phyloP scores from a whole-genome alignment of 2,113 vertebrate genomes.

The Pteropus alecto region DNA sequence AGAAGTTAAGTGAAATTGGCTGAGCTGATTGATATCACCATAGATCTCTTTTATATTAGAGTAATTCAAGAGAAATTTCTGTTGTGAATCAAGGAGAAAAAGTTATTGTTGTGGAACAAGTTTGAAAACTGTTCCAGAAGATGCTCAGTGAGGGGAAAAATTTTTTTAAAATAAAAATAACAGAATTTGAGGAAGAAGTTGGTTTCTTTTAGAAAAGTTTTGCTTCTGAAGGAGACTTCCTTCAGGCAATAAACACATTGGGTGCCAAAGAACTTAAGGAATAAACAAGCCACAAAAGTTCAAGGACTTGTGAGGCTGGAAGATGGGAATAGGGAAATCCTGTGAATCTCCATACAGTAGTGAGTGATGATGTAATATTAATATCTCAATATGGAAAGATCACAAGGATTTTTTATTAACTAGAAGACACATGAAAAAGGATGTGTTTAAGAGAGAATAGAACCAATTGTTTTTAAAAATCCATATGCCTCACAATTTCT shows the following conservation, averaged over 20 bases:
- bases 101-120: not conserved
- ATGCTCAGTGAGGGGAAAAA: not conserved
- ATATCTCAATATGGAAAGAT: not conserved
- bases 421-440: not conserved
- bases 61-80: not conserved
- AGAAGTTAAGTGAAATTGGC: not conserved
- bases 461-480: not conserved
- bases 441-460: not conserved
- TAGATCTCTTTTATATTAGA: not conserved
- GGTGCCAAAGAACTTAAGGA: not conserved
- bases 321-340: not conserved
- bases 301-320: not conserved
- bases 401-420: not conserved
- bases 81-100: not conserved
- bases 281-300: not conserved
- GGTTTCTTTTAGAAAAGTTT: not conserved
- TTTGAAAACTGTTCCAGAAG: not conserved
- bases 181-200: conserved; percentile 1
- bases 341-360: not conserved
- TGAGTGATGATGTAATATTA: not conserved
- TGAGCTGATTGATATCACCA: not conserved
- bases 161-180: conserved; percentile 25
- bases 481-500: not conserved
- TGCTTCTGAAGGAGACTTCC: too few relatives aligned
- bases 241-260: not conserved